Percentiles rank a stretch among this genome's conserved stretches.
Conservation (phyloP, 2,888 invertebrate species). For the Dynastes maya region DNA sequence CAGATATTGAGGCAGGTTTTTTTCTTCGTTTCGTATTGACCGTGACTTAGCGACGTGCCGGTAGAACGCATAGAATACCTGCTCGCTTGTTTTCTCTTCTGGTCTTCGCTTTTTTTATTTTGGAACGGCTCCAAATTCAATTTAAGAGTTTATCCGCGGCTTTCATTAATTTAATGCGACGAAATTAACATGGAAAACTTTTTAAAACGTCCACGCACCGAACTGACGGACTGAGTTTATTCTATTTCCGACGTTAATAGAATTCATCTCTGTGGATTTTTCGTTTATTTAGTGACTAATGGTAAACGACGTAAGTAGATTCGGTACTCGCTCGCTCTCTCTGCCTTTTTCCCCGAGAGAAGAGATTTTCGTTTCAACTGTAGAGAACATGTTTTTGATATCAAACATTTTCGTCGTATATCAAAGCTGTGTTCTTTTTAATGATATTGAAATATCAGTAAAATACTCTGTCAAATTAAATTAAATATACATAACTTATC, state of each 20-base stretch:
- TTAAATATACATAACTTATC: too few relatives aligned
- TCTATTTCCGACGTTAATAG: slow-evolving; percentile 31
- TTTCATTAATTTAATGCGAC: slow-evolving; percentile 32
- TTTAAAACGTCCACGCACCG: slow-evolving; percentile 35
- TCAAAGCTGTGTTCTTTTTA: too few relatives aligned
- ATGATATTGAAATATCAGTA: too few relatives aligned
- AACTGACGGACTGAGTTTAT: slow-evolving; percentile 8
- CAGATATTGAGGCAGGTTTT: slow-evolving; percentile 52
- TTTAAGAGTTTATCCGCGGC: slow-evolving; percentile 34
- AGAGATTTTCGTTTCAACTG: too few relatives aligned
- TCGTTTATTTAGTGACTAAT: slow-evolving; percentile 13
- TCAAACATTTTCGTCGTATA: too few relatives aligned
- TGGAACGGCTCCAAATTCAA: slow-evolving; percentile 42
- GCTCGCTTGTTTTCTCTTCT: too few relatives aligned
- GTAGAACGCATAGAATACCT: not conserved
- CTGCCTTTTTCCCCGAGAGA: not conserved
- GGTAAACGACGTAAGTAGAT: not conserved
- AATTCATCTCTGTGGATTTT: slow-evolving; percentile 9
- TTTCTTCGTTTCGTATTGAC: slow-evolving; percentile 33
- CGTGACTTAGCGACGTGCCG: slow-evolving; percentile 36
- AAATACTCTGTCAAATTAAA: too few relatives aligned
- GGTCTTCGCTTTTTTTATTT: slow-evolving; percentile 6
- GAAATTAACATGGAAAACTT: slow-evolving; percentile 39
- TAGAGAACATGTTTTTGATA: too few relatives aligned
- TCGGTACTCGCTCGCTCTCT: not conserved